phyloP scores from a whole-genome alignment of 2,113 vertebrate genomes.

The Rana temporaria region DNA sequence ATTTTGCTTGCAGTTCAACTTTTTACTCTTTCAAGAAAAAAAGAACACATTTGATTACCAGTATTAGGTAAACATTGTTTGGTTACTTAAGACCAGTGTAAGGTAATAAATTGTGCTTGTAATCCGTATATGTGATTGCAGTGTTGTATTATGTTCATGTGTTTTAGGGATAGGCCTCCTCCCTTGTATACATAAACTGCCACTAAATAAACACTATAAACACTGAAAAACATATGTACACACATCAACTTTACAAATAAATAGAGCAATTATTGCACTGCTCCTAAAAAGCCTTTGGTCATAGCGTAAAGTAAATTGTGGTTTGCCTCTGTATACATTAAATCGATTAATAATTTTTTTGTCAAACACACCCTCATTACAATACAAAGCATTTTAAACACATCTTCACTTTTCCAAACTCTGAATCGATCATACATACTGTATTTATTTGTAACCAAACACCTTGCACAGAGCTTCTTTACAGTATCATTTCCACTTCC shows the following conservation, averaged over 20 bases:
- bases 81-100: background rate
- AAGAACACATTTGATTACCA: no score
- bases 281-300: conserved; percentile 33
- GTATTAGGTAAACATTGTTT: background rate
- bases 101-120: background rate
- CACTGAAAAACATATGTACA: conserved; percentile 41
- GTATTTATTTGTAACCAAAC: conserved; percentile 10
- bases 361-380: conserved; percentile 48
- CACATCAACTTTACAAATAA: conserved; percentile 43
- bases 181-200: conserved; percentile 16
- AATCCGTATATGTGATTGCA: background rate
- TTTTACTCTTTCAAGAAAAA: no score
- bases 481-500: background rate
- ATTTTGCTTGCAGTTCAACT: no score
- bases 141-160: background rate
- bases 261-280: conserved; percentile 36
- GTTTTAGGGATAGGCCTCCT: background rate
- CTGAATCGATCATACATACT: conserved; percentile 21
- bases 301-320: conserved; percentile 43
- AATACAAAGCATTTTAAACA: conserved; percentile 38
- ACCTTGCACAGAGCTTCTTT: conserved; percentile 2
- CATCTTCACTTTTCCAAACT: conserved; percentile 18
- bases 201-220: conserved; percentile 25
- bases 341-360: conserved; percentile 47
- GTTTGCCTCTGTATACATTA: conserved; percentile 44